These are phyloP conservation scores for Dasypus novemcinctus DNA, from an alignment of 2,113 vertebrate genomes.

Conservation along the genomic window DNA sequence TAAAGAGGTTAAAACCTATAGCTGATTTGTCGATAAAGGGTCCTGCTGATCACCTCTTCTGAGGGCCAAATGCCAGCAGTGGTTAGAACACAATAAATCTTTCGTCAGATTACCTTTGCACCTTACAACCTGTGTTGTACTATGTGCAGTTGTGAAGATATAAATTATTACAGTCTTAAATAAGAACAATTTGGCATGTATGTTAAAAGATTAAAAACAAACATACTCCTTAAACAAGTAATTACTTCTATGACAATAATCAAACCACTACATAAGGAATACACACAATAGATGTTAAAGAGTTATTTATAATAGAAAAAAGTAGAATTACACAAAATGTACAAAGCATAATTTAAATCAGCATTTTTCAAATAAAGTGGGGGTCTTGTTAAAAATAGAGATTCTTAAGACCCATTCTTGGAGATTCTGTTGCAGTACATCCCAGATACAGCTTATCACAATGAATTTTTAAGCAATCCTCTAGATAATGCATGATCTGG, in stretches of 20 bases:
- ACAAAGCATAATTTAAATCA: neutral
- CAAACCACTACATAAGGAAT: neutral
- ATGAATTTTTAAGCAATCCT: neutral
- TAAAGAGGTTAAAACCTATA: neutral
- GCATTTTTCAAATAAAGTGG: neutral
- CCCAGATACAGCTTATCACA: neutral
- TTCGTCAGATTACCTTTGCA: neutral
- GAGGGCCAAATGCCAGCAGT: neutral
- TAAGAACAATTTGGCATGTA: neutral
- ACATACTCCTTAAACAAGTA: neutral
- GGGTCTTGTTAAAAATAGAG: neutral
- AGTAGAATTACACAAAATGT: neutral
- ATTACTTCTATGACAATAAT: constrained; percentile 15
- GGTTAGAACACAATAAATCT: neutral
- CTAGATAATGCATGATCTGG: neutral
- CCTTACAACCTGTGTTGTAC: neutral
- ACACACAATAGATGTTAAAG: neutral
- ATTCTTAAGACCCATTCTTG: neutral
- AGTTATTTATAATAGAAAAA: neutral
- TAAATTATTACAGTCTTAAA: neutral
- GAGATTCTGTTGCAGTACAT: neutral
- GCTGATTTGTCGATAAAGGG: neutral
- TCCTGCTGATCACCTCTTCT: neutral
- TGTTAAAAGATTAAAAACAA: neutral
- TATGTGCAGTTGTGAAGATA: accelerated